Conservation (phyloP, 2,888 invertebrate species). For the Eristalinus sepulchralis region DNA sequence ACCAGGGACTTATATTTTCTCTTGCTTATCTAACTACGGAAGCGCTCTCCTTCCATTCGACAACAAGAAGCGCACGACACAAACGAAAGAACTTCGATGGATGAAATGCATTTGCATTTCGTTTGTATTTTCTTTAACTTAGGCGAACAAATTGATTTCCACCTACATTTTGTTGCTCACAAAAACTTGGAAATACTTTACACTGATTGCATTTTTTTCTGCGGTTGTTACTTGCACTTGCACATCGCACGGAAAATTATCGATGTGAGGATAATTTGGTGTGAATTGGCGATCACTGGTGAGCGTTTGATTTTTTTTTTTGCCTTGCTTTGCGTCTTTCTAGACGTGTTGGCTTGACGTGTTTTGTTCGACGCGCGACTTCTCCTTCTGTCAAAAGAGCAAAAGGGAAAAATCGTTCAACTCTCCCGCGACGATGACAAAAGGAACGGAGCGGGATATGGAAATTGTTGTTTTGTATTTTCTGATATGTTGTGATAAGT, state of each 20-base stretch:
- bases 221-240: neutral
- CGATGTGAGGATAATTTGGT: slow-evolving; percentile 7
- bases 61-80: slow-evolving; percentile 39
- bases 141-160: slow-evolving; percentile 23
- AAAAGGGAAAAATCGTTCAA: slow-evolving; percentile 67
- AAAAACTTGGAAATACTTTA: slow-evolving; percentile 41
- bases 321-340: neutral
- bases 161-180: slow-evolving; percentile 52
- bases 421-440: slow-evolving; percentile 57
- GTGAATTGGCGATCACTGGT: slow-evolving; percentile 21
- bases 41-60: slow-evolving; percentile 46
- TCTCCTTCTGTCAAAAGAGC: slow-evolving; percentile 69
- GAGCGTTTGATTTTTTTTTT: slow-evolving; percentile 31
- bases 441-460: slow-evolving; percentile 32
- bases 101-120: slow-evolving; percentile 58
- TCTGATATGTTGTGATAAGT: neutral
- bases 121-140: slow-evolving; percentile 5
- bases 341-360: slow-evolving; percentile 26
- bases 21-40: slow-evolving; percentile 66
- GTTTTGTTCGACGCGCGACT: slow-evolving; percentile 66
- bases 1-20: slow-evolving; percentile 19
- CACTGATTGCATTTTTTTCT: slow-evolving; percentile 26
- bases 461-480: slow-evolving; percentile 53
- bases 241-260: slow-evolving; percentile 12
- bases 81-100: slow-evolving; percentile 41